Evolutionary conservation across 2,113 vertebrate species (phyloP).

Genomic region (Gasterosteus nipponicus): DNA sequence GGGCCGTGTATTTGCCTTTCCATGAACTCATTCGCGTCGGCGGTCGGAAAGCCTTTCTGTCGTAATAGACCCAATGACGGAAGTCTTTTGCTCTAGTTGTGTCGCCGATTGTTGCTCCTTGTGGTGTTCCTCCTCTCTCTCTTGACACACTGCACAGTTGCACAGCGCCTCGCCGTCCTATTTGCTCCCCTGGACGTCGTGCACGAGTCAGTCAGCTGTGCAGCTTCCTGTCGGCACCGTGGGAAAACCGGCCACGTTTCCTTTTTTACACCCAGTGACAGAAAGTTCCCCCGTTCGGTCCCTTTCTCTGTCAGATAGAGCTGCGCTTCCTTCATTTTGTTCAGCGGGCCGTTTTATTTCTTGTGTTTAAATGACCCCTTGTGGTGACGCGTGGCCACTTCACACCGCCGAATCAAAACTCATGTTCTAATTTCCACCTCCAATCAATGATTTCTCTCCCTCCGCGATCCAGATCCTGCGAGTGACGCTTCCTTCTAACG

Average conservation of each 20-base stretch:
- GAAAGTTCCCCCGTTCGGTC: constrained; percentile 24
- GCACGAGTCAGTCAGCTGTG: neutral
- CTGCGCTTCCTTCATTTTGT: neutral
- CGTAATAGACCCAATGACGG: no score
- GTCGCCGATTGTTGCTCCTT: no score
- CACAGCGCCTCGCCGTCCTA: constrained; percentile 4
- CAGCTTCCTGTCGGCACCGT: constrained; percentile 63
- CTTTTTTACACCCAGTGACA: constrained; percentile 25
- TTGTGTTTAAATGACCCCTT: constrained; percentile 68
- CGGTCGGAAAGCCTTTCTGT: no score
- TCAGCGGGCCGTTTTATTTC: constrained; percentile 31
- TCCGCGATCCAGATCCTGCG: constrained; percentile 62
- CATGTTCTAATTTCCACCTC: no score
- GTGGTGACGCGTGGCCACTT: constrained; percentile 58
- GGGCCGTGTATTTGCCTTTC: no score
- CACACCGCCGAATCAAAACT: neutral
- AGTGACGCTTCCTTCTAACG: constrained; percentile 26
- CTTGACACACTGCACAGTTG: no score
- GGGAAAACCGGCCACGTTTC: constrained; percentile 47
- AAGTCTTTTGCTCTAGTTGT: no score
- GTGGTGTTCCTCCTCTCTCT: no score
- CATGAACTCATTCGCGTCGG: no score
- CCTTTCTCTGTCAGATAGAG: constrained; percentile 30
- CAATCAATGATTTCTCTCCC: neutral
- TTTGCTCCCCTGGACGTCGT: constrained; percentile 17